phyloP scores from a whole-genome alignment of 2,888 invertebrate genomes.

The Drosophila prostipennis region DNA sequence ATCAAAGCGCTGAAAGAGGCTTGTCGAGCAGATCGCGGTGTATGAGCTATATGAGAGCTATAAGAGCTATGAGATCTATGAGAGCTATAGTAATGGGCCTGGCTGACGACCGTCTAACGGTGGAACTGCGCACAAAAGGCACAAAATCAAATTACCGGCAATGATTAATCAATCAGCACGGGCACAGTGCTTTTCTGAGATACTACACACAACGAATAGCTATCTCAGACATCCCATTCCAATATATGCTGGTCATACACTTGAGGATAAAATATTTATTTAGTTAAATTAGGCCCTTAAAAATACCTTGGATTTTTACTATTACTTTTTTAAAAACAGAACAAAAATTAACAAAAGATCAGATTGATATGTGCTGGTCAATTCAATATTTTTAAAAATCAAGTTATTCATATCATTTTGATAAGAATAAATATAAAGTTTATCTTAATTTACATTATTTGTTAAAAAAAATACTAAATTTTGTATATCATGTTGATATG shows the following conservation, averaged over 20 bases:
- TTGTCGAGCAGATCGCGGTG: conserved; percentile 47
- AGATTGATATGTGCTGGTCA: no score
- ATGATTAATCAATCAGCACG: conserved; percentile 79
- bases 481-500: no score
- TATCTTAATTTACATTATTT: no score
- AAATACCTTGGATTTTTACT: no score
- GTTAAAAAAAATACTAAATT: no score
- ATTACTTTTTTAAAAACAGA: no score
- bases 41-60: conserved; percentile 5
- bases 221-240: conserved; percentile 21
- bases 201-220: conserved; percentile 18
- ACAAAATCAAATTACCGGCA: conserved; percentile 78
- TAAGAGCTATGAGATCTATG: background rate
- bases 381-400: no score
- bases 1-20: conserved; percentile 70
- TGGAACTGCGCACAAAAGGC: conserved; percentile 63
- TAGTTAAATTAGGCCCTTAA: no score
- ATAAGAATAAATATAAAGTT: no score
- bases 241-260: conserved; percentile 34
- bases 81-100: conserved; percentile 17
- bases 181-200: conserved; percentile 23
- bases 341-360: no score
- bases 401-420: no score
- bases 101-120: conserved; percentile 57
- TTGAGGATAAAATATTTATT: background rate